Conservation (phyloP, 2,797 vertebrate species). For the Pangasius sanitwongsei region DNA sequence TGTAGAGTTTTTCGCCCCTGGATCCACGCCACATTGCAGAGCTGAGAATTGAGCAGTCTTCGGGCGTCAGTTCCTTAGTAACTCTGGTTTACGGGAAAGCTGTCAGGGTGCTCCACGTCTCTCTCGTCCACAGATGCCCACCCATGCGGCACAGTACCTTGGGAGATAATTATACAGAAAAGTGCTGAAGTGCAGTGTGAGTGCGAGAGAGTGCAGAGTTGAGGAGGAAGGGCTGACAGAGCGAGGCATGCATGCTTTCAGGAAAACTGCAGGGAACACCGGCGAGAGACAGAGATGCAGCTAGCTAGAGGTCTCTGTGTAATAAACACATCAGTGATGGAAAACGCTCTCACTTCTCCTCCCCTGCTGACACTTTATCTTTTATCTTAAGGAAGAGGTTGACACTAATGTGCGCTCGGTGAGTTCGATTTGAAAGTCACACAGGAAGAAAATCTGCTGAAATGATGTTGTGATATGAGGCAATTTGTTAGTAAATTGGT, state of each 20-base stretch:
- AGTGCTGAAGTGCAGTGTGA: slow-evolving; percentile 27
- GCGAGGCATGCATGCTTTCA: slow-evolving; percentile 20
- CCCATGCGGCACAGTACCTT: slow-evolving; percentile 44
- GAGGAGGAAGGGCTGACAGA: slow-evolving; percentile 5
- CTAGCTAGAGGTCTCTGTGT: slow-evolving; percentile 30
- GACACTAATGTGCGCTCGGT: slow-evolving; percentile 36
- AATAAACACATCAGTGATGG: slow-evolving; percentile 56
- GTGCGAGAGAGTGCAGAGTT: slow-evolving; percentile 38
- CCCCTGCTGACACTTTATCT: slow-evolving; percentile 54
- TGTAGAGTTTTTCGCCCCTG: neutral
- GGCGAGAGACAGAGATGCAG: slow-evolving; percentile 23
- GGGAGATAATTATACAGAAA: slow-evolving; percentile 59
- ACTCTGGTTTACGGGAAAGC: slow-evolving; percentile 32
- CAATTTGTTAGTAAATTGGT: slow-evolving; percentile 27
- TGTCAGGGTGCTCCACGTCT: slow-evolving; percentile 47
- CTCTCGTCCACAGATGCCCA: slow-evolving; percentile 37
- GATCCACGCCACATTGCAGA: slow-evolving; percentile 18
- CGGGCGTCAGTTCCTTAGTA: slow-evolving; percentile 15
- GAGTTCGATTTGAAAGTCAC: slow-evolving; percentile 53
- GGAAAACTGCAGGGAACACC: slow-evolving; percentile 46
- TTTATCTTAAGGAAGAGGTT: slow-evolving; percentile 52
- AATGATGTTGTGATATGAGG: slow-evolving; percentile 35
- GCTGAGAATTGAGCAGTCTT: slow-evolving; percentile 36
- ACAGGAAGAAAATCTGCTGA: slow-evolving; percentile 38
- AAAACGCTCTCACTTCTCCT: slow-evolving; percentile 24